Evolutionary conservation across 2,797 vertebrate genomes (phyloP).

Genomic region (Thunnus albacares): DNA sequence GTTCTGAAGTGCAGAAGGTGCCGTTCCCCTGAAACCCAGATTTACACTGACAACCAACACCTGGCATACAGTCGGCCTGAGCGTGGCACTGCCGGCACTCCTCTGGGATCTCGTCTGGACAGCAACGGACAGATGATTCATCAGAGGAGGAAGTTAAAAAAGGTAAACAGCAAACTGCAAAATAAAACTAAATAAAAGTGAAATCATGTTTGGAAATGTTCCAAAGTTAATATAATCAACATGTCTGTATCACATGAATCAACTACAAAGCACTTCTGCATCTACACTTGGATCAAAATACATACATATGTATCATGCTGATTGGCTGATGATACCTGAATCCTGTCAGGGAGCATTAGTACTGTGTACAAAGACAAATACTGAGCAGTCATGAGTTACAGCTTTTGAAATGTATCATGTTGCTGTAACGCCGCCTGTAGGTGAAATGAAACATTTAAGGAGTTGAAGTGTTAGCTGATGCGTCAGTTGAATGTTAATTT

Average conservation of each 20-base stretch:
- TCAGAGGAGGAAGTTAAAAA: neutral
- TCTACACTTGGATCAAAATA: neutral
- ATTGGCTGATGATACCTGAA: neutral
- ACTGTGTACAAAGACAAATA: too few relatives aligned
- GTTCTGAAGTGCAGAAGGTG: conserved; percentile 84
- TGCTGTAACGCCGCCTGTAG: too few relatives aligned
- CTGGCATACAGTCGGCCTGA: conserved; percentile 86
- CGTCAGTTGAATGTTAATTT: neutral
- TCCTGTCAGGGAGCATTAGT: neutral
- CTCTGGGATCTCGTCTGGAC: conserved; percentile 81
- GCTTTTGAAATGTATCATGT: too few relatives aligned
- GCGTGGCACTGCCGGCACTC: conserved; percentile 89
- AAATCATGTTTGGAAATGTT: too few relatives aligned
- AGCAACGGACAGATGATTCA: neutral
- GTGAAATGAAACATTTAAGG: too few relatives aligned
- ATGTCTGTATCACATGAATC: neutral
- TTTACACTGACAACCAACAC: conserved; percentile 89
- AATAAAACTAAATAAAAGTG: neutral
- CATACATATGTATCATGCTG: neutral
- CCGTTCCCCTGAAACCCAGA: conserved; percentile 92
- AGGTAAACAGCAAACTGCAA: neutral
- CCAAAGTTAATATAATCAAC: neutral
- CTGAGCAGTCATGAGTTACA: too few relatives aligned
- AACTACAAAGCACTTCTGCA: neutral
- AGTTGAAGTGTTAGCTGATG: too few relatives aligned